Evolutionary conservation across 2,888 invertebrate species (phyloP).

Genomic region (Pimpla rufipes): DNA sequence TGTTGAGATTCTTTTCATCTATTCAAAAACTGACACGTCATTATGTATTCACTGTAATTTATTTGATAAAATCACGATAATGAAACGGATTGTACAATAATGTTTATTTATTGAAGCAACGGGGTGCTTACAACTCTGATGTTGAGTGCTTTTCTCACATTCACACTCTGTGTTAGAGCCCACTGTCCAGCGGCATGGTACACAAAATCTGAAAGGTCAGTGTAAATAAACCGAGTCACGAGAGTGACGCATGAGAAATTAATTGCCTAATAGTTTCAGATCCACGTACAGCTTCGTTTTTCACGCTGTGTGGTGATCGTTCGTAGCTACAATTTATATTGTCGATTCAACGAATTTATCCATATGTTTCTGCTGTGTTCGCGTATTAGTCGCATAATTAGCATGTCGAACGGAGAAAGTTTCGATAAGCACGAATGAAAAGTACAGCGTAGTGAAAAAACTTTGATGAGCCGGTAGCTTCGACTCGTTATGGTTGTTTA

Average conservation of each 20-base stretch:
- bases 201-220: constrained; percentile 81
- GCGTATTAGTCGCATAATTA: neutral
- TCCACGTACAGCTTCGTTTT: neutral
- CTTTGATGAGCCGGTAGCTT: neutral
- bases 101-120: too few relatives aligned
- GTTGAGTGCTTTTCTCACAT: constrained; percentile 66
- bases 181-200: constrained; percentile 80
- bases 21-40: too few relatives aligned
- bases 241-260: constrained; percentile 49
- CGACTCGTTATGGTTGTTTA: neutral
- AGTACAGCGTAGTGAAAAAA: neutral
- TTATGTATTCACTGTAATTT: too few relatives aligned
- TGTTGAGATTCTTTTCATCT: too few relatives aligned
- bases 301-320: neutral
- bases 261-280: constrained; percentile 11
- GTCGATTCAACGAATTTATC: neutral
- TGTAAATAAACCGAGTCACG: constrained; percentile 69
- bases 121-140: neutral
- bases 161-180: constrained; percentile 80
- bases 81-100: too few relatives aligned
- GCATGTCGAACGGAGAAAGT: constrained; percentile 1
- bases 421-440: neutral
- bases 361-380: neutral
- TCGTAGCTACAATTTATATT: neutral
- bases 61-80: too few relatives aligned